phyloP scores from a whole-genome alignment of 2,113 vertebrate genomes.

The Cheirogaleus medius region DNA sequence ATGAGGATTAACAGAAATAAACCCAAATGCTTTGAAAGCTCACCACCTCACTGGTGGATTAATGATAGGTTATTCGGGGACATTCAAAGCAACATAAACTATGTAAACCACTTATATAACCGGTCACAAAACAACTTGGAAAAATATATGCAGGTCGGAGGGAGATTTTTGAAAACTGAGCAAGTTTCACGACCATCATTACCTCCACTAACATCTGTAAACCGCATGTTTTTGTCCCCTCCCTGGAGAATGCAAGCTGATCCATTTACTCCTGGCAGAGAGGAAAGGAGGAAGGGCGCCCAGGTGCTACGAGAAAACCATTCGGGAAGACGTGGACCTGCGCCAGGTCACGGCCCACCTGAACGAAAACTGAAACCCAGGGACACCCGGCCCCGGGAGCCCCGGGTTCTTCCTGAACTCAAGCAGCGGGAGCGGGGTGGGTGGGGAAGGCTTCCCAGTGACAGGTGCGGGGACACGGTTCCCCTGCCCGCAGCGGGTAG shows the following conservation, averaged over 20 bases:
- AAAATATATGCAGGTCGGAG: background rate
- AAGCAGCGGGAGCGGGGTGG: background rate
- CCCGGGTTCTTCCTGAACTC: background rate
- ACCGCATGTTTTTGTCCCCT: no score
- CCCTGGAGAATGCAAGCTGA: background rate
- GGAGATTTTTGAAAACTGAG: background rate
- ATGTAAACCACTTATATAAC: background rate
- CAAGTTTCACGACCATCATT: background rate
- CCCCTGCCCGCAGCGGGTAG: background rate
- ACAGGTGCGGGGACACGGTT: background rate
- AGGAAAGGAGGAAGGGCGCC: background rate
- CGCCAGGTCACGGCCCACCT: background rate
- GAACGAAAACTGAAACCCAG: background rate
- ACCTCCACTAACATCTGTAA: background rate
- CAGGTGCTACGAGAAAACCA: conserved; percentile 41
- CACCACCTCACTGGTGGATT: background rate
- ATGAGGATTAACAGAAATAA: background rate
- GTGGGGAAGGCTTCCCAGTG: background rate
- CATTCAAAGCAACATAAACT: background rate
- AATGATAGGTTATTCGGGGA: background rate
- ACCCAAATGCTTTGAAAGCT: background rate
- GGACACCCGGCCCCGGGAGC: background rate
- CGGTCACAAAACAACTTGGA: background rate
- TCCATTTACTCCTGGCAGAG: background rate
- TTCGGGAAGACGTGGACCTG: background rate